Percentiles rank a stretch among this genome's conserved stretches.
Conservation (phyloP, 2,888 invertebrate species). For the Tuberolachnus salignus region DNA sequence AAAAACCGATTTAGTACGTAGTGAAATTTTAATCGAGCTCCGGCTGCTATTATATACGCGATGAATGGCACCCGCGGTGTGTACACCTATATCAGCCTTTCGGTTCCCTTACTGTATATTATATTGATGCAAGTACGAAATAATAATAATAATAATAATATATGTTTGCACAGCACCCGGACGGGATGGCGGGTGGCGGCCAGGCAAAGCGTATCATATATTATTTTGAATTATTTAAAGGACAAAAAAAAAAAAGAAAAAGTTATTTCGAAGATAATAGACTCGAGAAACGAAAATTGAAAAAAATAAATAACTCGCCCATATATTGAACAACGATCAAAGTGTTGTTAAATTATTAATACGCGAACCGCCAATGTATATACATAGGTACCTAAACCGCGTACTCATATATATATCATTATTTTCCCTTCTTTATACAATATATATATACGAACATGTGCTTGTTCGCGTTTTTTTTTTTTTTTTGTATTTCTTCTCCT, state of each 20-base stretch:
- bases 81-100: neutral
- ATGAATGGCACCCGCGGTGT: constrained; percentile 32
- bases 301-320: constrained; percentile 34
- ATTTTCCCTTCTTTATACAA: constrained; percentile 42
- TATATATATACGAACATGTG: constrained; percentile 1
- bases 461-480: constrained; percentile 8
- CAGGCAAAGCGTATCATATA: neutral
- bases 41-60: constrained; percentile 21
- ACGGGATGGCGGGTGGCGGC: too few species aligned
- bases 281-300: constrained; percentile 30
- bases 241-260: constrained; percentile 9
- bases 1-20: constrained; percentile 46
- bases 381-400: neutral
- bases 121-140: constrained; percentile 20
- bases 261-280: constrained; percentile 52
- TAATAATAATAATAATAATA: too few species aligned
- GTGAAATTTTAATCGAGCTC: constrained; percentile 53
- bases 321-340: constrained; percentile 53
- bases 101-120: neutral
- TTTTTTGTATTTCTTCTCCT: constrained; percentile 8
- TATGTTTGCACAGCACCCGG: constrained; percentile 19
- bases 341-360: constrained; percentile 55
- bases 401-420: constrained; percentile 34
- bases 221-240: constrained; percentile 51
- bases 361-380: constrained; percentile 1